Base-by-base conservation (phyloP, 2,888 invertebrate genomes). In the Patella pellucida region DNA sequence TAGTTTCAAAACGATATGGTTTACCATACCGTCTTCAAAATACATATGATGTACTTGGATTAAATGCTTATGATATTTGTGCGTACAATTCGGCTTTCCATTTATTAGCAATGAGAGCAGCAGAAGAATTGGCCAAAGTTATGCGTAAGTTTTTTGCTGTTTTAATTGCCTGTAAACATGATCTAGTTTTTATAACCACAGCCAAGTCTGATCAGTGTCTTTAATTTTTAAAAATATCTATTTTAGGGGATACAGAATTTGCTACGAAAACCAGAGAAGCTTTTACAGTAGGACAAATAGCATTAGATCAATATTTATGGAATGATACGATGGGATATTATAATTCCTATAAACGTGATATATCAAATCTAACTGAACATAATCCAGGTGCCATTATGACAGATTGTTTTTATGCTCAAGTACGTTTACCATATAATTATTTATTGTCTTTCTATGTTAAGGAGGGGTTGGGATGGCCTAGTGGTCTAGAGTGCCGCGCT, bases 111-210 rank as follows among this genome's bases (percentile, higher is more conserved):
- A 62, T 62, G 62, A 23, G 62, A 62, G 62, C 62, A 23, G 62
- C 62, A 4, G 62, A 62, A 23, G 62, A 62, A 62, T 23, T 62
- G 62, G 62, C 62, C 62, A 62, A 62, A 62, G 19, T 62, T 62
- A 62, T 62, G 62, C 12, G 62, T 62, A 62, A 62, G 62, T 23
- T 41, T 41, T 41, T 41, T 41, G 41, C 9, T 41, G 41, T 41
- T 41, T 7, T 41, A 41, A 41, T 41, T 41, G 41, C 41, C 7
- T 9, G 7, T 9, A 41, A 41, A 41, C 41, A 41, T 9, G 9
- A 41, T 41, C 41, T 41, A 41, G 9, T 41, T 41, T 41, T 41
- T 41, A 41, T 41, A 41, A 7, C 41, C 41, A 41, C 41, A 41
- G 41, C 41, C 31, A 31, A 31, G 31, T 31, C 31, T 31, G 31